Percentiles rank a stretch among this genome's conserved stretches.
Evolutionary conservation across 2,888 invertebrate species (phyloP).

Genomic region (Phengaris arion): DNA sequence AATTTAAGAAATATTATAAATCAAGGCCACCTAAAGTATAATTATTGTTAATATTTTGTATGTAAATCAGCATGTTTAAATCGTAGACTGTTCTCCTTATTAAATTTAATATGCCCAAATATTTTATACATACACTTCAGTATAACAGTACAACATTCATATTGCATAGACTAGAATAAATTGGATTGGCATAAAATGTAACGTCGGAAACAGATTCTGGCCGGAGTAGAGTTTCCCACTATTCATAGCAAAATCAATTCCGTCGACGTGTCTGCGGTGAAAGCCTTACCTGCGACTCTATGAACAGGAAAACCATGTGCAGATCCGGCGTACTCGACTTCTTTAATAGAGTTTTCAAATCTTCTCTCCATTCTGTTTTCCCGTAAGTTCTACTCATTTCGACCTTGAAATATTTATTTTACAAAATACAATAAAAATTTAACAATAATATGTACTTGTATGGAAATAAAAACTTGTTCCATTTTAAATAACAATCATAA

Average conservation of each 20-base stretch:
- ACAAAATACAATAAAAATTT: neutral
- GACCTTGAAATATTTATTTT: slow-evolving; percentile 77
- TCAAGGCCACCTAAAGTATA: neutral
- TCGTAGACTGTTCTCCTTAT: neutral
- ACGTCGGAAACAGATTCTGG: neutral
- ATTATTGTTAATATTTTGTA: neutral
- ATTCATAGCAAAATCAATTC: slow-evolving; percentile 3
- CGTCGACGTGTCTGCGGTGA: neutral
- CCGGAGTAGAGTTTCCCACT: neutral
- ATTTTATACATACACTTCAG: neutral
- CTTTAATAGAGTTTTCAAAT: slow-evolving; percentile 88
- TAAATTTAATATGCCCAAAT: neutral
- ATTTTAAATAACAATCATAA: neutral
- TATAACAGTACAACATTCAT: neutral
- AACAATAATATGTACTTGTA: neutral
- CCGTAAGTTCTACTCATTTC: slow-evolving; percentile 94
- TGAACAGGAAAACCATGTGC: slow-evolving; percentile 93
- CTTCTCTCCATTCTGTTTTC: slow-evolving; percentile 93
- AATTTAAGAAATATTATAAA: neutral
- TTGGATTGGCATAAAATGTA: slow-evolving; percentile 2
- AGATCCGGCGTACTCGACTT: slow-evolving; percentile 91
- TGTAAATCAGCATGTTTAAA: slow-evolving; percentile 9
- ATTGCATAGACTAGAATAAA: neutral
- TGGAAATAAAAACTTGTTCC: neutral
- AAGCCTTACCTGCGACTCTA: slow-evolving; percentile 87